Evolutionary conservation across 2,888 invertebrate genomes (phyloP).

Genomic region (Enchytraeus crypticus): DNA sequence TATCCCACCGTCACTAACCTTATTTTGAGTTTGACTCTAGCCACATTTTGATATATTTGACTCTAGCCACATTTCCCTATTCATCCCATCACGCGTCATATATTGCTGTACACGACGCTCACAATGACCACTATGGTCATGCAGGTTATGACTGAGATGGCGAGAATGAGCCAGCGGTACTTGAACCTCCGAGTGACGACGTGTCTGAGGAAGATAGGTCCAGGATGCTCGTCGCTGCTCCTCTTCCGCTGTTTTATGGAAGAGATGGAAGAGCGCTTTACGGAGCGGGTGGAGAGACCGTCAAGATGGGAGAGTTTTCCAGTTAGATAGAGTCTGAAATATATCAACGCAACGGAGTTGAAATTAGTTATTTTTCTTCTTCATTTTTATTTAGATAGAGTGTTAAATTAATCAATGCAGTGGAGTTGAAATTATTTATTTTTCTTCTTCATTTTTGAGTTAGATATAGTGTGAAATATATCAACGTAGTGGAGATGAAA

Average conservation of each 20-base stretch:
- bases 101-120: conserved; percentile 30
- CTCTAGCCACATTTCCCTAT: too few species aligned
- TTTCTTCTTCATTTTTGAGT: too few species aligned
- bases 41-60: too few species aligned
- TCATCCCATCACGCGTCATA: too few species aligned
- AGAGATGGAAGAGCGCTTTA: neutral
- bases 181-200: conserved; percentile 25
- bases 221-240: conserved; percentile 15
- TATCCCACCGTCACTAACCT: too few species aligned
- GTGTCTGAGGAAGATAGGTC: conserved; percentile 28
- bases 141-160: conserved; percentile 21
- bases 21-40: too few species aligned
- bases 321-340: conserved; percentile 2
- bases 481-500: too few species aligned
- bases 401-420: too few species aligned
- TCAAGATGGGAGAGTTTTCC: neutral
- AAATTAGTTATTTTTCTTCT: too few species aligned
- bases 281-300: neutral
- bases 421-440: too few species aligned
- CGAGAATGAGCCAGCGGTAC: conserved; percentile 28
- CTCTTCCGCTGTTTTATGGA: neutral
- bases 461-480: too few species aligned
- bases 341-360: neutral
- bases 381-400: too few species aligned
- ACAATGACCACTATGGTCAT: conserved; percentile 29